phyloP scores from a whole-genome alignment of 2,797 vertebrate species.

The Neosilurus mollespiculum region DNA sequence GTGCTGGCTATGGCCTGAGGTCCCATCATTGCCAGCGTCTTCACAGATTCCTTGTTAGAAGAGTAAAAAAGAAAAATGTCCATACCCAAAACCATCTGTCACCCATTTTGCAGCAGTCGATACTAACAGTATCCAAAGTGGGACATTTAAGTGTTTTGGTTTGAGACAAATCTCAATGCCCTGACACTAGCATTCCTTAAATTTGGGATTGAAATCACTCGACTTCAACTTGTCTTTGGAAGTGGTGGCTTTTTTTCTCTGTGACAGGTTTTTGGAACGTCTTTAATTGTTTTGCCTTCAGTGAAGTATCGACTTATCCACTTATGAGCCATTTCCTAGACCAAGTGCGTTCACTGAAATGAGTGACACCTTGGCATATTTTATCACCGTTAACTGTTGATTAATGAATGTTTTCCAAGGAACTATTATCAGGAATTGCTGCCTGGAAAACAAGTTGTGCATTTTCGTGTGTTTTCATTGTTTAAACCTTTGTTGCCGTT shows the following conservation, averaged over 20 bases:
- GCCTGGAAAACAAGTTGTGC: constrained; percentile 62
- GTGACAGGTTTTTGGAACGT: constrained; percentile 64
- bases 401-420: constrained; percentile 72
- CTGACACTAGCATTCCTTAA: constrained; percentile 36
- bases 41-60: constrained; percentile 30
- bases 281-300: constrained; percentile 74
- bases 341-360: constrained; percentile 63
- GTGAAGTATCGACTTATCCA: constrained; percentile 74
- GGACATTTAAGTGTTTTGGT: constrained; percentile 38
- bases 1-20: constrained; percentile 56
- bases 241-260: constrained; percentile 59
- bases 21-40: constrained; percentile 38
- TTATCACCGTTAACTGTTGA: constrained; percentile 73
- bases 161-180: constrained; percentile 15
- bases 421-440: constrained; percentile 69
- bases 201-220: constrained; percentile 39
- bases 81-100: constrained; percentile 32
- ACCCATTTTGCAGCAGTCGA: constrained; percentile 14
- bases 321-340: constrained; percentile 77
- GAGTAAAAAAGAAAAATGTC: background rate
- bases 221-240: constrained; percentile 56
- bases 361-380: constrained; percentile 67
- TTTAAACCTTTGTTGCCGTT: constrained; percentile 61
- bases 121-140: constrained; percentile 35
- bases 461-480: constrained; percentile 67